Percentiles rank a stretch among this genome's conserved stretches.
Evolutionary conservation across 2,888 invertebrate species (phyloP).

Genomic region (Scaeva pyrastri): DNA sequence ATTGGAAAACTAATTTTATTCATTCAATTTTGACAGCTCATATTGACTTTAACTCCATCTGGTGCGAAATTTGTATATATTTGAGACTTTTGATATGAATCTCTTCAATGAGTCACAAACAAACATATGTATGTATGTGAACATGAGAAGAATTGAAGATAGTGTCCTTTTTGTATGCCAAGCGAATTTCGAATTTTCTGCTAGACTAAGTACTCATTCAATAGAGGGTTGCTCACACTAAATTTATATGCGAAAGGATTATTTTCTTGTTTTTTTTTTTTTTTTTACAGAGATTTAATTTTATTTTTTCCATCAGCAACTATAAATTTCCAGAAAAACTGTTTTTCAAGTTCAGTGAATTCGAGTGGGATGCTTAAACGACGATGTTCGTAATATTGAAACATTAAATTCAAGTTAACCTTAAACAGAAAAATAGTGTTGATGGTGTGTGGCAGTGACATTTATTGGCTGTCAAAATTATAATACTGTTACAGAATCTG

Average conservation of each 20-base stretch:
- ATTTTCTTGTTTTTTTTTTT: neutral
- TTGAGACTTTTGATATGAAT: neutral
- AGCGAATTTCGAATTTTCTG: constrained; percentile 11
- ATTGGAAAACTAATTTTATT: neutral
- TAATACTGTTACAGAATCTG: too few species aligned
- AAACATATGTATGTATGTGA: neutral
- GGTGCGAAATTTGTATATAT: constrained; percentile 1
- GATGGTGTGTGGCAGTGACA: too few species aligned
- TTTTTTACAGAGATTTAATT: neutral
- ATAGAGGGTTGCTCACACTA: constrained; percentile 1
- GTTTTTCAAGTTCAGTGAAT: constrained; percentile 8
- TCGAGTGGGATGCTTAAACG: neutral
- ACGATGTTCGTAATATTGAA: neutral
- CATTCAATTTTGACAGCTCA: constrained; percentile 15
- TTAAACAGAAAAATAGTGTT: too few species aligned
- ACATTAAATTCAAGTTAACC: too few species aligned
- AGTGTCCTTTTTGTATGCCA: neutral
- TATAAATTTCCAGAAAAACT: neutral
- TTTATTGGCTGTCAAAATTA: too few species aligned
- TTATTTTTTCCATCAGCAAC: constrained; percentile 8
- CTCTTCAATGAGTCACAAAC: neutral
- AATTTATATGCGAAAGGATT: neutral
- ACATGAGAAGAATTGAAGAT: neutral
- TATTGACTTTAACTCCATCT: neutral
- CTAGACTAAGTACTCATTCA: constrained; percentile 23